Percentiles rank a stretch among this genome's conserved stretches.
These are phyloP conservation scores for Acrobasis consociella DNA, from an alignment of 2,888 invertebrate species.

Conservation along the genomic window DNA sequence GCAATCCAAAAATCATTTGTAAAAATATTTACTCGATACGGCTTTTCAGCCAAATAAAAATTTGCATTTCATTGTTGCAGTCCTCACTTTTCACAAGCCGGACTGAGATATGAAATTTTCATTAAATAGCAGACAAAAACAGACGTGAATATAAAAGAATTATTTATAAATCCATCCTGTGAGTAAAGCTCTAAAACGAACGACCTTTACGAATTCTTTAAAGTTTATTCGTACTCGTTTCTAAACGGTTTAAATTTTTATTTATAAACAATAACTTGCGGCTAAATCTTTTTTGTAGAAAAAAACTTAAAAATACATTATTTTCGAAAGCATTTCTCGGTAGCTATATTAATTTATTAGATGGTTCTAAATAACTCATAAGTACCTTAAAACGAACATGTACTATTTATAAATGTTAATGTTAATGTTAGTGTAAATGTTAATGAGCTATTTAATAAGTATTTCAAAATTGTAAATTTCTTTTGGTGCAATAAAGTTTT, in stretches of 20 bases:
- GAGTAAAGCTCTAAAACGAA: constrained; percentile 31
- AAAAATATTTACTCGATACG: constrained; percentile 17
- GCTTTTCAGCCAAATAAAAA: not conserved
- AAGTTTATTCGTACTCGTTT: constrained; percentile 23
- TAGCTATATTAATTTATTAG: not conserved
- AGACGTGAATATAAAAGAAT: constrained; percentile 49
- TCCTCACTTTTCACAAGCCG: constrained; percentile 7
- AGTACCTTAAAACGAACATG: too few relatives aligned
- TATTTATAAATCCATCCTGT: constrained; percentile 57
- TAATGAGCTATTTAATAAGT: too few relatives aligned
- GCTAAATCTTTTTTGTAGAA: not conserved
- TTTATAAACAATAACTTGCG: not conserved
- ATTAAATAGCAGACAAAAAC: constrained; percentile 45
- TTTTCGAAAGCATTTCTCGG: not conserved
- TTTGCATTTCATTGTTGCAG: constrained; percentile 8
- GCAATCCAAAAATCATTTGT: too few relatives aligned
- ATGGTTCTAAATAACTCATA: not conserved
- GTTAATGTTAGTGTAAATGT: too few relatives aligned
- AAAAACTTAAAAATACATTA: too few relatives aligned
- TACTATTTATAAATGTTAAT: too few relatives aligned
- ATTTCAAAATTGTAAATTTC: too few relatives aligned
- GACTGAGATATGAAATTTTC: constrained; percentile 42
- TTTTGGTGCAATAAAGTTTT: too few relatives aligned
- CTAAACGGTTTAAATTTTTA: not conserved
- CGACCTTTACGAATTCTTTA: constrained; percentile 27